These are phyloP conservation scores for Orthonyx spaldingii DNA, from an alignment of 2,113 vertebrate species.

Conservation along the genomic window DNA sequence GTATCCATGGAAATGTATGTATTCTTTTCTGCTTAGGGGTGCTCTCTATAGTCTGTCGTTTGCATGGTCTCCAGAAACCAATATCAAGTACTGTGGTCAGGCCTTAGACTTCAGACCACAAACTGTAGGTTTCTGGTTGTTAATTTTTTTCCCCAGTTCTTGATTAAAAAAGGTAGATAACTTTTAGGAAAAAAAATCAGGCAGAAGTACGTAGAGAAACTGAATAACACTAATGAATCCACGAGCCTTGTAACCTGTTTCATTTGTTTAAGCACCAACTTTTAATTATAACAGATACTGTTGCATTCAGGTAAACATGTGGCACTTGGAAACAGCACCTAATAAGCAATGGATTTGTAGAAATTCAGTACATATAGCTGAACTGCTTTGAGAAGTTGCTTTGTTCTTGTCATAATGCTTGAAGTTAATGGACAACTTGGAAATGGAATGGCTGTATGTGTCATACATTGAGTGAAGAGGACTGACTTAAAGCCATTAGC, in stretches of 20 bases:
- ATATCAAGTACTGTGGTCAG: neutral
- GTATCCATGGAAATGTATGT: conserved; percentile 16
- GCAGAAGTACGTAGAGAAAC: conserved; percentile 38
- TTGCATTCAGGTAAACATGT: conserved; percentile 63
- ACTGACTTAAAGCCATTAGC: conserved; percentile 91
- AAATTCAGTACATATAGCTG: conserved; percentile 74
- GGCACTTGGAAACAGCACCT: conserved; percentile 69
- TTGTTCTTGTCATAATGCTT: conserved; percentile 83
- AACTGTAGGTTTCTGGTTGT: neutral
- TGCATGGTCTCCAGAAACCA: neutral
- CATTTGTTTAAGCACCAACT: conserved; percentile 69
- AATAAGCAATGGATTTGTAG: conserved; percentile 60
- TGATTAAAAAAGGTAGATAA: conserved; percentile 48
- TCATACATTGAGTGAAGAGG: conserved; percentile 84
- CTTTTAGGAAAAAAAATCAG: conserved; percentile 28
- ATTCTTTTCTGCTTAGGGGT: conserved; percentile 30
- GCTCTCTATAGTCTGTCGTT: neutral
- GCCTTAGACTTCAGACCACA: neutral
- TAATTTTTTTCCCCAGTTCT: conserved; percentile 20
- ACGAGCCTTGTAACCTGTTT: conserved; percentile 51
- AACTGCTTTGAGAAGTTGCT: conserved; percentile 69
- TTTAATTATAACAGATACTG: conserved; percentile 70
- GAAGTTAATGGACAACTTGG: conserved; percentile 84
- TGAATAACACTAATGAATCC: conserved; percentile 40
- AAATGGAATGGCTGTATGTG: conserved; percentile 80